Conservation (phyloP, 2,888 invertebrate genomes). For the Microchrysa polita region DNA sequence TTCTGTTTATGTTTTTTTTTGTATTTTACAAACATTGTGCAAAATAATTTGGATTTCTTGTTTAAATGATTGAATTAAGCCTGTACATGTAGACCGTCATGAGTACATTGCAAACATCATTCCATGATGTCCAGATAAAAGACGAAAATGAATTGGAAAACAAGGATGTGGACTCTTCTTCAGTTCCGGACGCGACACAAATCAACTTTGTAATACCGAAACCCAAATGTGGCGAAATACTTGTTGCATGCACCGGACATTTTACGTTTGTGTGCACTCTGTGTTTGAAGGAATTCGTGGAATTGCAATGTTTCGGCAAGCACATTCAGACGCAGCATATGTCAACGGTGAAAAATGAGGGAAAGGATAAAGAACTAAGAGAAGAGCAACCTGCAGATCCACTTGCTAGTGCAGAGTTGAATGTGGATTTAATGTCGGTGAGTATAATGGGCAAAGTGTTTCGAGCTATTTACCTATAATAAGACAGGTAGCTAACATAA, state of each 20-base stretch:
- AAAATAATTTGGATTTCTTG: too few species aligned
- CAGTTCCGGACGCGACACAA: too few species aligned
- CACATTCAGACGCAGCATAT: conserved; percentile 20
- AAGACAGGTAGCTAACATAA: too few species aligned
- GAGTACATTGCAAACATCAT: too few species aligned
- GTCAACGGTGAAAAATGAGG: background rate
- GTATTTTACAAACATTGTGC: too few species aligned
- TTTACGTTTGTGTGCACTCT: conserved; percentile 21
- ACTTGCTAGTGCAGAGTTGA: background rate
- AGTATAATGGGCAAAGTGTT: background rate
- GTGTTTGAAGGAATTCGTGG: background rate
- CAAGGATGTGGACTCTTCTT: too few species aligned
- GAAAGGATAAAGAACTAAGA: background rate
- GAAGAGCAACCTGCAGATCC: background rate
- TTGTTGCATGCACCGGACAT: conserved; percentile 20
- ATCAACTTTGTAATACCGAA: background rate
- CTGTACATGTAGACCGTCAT: too few species aligned
- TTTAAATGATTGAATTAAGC: too few species aligned
- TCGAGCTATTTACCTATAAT: too few species aligned
- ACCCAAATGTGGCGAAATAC: conserved; percentile 31
- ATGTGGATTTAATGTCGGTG: background rate
- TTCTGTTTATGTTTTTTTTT: too few species aligned
- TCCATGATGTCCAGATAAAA: too few species aligned
- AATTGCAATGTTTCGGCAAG: conserved; percentile 6
- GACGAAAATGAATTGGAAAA: too few species aligned